phyloP scores from a whole-genome alignment of 2,888 invertebrate genomes.

The Sarcophaga variegata region DNA sequence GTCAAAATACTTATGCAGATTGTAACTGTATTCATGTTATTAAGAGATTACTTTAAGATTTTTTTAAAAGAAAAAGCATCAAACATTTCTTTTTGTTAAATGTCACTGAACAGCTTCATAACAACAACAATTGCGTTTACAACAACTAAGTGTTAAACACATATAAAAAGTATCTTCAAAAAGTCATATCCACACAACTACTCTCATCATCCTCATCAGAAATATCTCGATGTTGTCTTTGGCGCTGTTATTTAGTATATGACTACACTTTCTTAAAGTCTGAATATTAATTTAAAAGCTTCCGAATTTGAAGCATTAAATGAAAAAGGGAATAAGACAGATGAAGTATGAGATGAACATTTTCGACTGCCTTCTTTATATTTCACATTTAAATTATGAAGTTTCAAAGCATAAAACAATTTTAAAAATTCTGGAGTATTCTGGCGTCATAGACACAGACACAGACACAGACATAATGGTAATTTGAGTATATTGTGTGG shows the following conservation, averaged over 20 bases:
- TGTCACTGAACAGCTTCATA: constrained; percentile 41
- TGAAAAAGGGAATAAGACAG: no score
- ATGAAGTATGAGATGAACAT: no score
- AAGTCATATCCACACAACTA: background rate
- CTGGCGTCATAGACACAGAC: no score
- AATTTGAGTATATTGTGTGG: no score
- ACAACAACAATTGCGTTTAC: background rate
- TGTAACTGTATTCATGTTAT: constrained; percentile 37
- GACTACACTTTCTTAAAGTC: background rate
- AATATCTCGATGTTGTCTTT: background rate
- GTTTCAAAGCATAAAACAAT: no score
- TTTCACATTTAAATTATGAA: no score
- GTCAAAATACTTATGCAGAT: background rate
- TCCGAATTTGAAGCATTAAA: no score
- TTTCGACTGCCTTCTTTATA: no score
- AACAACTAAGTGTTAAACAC: background rate
- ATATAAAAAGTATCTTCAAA: background rate
- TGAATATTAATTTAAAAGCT: constrained; percentile 13
- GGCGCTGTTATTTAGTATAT: background rate
- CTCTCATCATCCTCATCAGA: background rate
- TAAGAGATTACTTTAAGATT: constrained; percentile 30
- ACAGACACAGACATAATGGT: no score
- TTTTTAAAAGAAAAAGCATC: constrained; percentile 32
- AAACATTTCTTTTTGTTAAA: constrained; percentile 13
- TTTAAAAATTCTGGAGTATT: no score